Percentiles rank a stretch among this genome's conserved stretches.
These are phyloP conservation scores for Montipora capricornis DNA, from an alignment of 64 coral and sea anemone species.

Conservation along the genomic window DNA sequence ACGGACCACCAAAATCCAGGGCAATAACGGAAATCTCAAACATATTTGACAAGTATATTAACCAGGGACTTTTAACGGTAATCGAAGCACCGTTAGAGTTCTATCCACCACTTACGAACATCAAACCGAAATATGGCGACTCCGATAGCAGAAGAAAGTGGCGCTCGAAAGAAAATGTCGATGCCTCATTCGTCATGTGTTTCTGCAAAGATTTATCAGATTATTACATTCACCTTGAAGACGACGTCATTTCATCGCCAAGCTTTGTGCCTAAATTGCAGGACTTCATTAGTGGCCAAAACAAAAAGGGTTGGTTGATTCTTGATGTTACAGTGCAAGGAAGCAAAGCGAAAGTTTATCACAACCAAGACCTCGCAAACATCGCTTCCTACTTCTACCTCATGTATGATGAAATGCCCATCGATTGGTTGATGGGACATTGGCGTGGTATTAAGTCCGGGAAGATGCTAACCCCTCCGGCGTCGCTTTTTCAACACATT, in stretches of 20 bases:
- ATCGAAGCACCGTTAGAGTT: conserved; percentile 32
- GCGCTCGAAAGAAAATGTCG: conserved; percentile 71
- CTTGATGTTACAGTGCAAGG: conserved; percentile 40
- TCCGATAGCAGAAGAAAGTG: conserved; percentile 30
- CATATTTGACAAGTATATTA: conserved; percentile 21
- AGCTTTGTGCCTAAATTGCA: conserved; percentile 49
- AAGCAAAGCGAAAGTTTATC: conserved; percentile 63
- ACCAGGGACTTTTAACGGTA: conserved; percentile 29
- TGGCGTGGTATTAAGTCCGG: conserved; percentile 21
- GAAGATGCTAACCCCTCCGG: background rate
- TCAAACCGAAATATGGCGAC: conserved; percentile 52
- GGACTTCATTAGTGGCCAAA: conserved; percentile 10
- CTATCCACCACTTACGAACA: conserved; percentile 48
- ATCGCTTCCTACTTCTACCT: conserved; percentile 46
- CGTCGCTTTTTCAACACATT: conserved; percentile 66
- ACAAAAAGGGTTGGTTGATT: conserved; percentile 5
- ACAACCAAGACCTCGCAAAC: background rate
- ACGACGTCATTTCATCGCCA: conserved; percentile 45
- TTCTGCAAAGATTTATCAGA: conserved; percentile 45
- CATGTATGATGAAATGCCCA: conserved; percentile 45
- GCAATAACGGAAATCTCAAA: background rate
- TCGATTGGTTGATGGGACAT: conserved; percentile 50
- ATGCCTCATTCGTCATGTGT: conserved; percentile 55
- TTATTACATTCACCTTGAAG: conserved; percentile 80
- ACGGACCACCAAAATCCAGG: background rate